These are phyloP conservation scores for Arrhopalites spinosus DNA, from an alignment of 2,888 invertebrate genomes.

Conservation along the genomic window DNA sequence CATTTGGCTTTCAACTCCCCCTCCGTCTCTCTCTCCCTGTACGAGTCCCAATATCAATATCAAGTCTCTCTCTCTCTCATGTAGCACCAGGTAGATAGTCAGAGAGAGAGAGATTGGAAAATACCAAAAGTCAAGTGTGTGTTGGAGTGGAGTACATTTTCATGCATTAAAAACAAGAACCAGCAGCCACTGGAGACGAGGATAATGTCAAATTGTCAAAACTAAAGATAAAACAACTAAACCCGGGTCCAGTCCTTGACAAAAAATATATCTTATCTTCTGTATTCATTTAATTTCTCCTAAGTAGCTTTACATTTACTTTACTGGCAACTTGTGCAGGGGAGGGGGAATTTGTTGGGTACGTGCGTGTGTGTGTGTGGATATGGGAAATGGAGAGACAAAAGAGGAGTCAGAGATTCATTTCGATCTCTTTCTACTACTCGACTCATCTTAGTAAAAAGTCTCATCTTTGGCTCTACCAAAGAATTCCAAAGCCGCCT, in stretches of 20 bases:
- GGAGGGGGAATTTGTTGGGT: no score
- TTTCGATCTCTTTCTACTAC: not conserved
- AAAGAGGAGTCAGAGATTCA: not conserved
- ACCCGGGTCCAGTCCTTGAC: not conserved
- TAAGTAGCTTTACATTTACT: no score
- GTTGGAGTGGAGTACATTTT: no score
- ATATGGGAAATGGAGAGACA: conserved; percentile 1
- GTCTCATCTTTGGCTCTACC: no score
- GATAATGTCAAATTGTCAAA: conserved; percentile 17
- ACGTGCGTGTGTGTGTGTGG: not conserved
- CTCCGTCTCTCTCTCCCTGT: not conserved
- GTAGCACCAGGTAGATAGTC: no score
- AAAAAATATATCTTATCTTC: not conserved
- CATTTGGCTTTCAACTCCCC: not conserved
- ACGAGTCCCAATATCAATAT: not conserved
- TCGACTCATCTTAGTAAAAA: no score
- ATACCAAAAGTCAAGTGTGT: no score
- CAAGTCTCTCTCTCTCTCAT: no score
- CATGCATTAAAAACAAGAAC: no score
- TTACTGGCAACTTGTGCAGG: no score
- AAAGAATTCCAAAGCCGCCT: not conserved
- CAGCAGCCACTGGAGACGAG: not conserved
- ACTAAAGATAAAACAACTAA: conserved; percentile 11
- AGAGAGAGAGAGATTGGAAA: no score
- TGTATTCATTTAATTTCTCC: not conserved